phyloP scores from a whole-genome alignment of 2,797 vertebrate genomes.

The Myotis findleyi region DNA sequence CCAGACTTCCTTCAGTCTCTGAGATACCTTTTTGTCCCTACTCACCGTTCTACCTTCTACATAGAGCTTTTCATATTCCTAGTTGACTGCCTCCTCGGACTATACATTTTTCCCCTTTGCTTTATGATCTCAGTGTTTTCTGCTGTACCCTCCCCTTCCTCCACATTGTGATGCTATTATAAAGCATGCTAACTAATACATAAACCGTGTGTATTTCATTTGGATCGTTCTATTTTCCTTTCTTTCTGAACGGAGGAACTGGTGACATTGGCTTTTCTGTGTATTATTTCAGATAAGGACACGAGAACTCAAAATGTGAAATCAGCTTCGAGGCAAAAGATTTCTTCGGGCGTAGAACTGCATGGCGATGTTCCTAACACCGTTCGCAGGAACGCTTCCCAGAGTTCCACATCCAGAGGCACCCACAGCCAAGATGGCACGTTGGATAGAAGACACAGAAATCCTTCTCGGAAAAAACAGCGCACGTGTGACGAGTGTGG shows the following conservation, averaged over 20 bases:
- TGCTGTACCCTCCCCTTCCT: not conserved
- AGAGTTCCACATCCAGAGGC: not conserved
- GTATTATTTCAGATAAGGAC: slow-evolving; percentile 70
- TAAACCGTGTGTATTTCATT: not conserved
- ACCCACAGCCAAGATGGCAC: slow-evolving; percentile 21
- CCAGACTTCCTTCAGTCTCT: not conserved
- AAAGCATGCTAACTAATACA: not conserved
- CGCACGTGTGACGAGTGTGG: slow-evolving; percentile 75
- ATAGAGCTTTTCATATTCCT: not conserved
- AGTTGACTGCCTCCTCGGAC: not conserved
- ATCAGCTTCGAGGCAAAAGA: slow-evolving; percentile 30
- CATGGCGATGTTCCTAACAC: not conserved
- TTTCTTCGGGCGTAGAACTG: not conserved
- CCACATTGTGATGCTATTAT: not conserved
- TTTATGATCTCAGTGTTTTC: not conserved
- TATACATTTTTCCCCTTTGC: not conserved
- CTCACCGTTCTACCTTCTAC: not conserved
- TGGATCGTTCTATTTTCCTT: not conserved
- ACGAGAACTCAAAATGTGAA: slow-evolving; percentile 44
- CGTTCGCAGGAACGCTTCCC: not conserved
- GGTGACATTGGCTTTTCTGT: slow-evolving; percentile 45
- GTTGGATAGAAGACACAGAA: slow-evolving; percentile 53
- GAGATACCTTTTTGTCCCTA: not conserved
- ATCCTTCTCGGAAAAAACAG: slow-evolving; percentile 55
- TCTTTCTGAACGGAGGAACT: not conserved